phyloP scores from a whole-genome alignment of 2,797 vertebrate genomes.

The Scolopax rusticola region DNA sequence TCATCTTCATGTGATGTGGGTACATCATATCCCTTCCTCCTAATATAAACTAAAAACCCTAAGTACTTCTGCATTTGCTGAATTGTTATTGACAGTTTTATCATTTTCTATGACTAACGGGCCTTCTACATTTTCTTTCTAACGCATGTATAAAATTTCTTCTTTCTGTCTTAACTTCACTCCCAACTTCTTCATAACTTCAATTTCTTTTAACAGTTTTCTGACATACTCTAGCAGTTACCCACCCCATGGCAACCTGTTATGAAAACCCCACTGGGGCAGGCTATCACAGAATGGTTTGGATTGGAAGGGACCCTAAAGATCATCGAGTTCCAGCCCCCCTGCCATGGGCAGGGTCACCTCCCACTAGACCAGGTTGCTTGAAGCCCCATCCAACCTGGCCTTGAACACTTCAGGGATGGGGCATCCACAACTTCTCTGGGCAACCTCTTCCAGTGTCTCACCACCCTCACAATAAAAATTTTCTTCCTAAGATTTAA shows the following conservation, averaged over 20 bases:
- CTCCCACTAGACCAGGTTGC: no score
- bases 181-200: neutral
- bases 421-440: no score
- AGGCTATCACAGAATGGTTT: neutral
- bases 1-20: slow-evolving; percentile 41
- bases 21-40: slow-evolving; percentile 3
- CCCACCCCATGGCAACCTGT: neutral
- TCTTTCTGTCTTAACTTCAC: neutral
- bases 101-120: neutral
- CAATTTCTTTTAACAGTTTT: neutral
- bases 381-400: no score
- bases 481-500: no score
- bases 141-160: neutral
- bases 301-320: no score
- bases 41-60: neutral
- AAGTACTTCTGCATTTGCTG: slow-evolving; percentile 56
- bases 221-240: fast-evolving
- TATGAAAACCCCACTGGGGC: neutral
- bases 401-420: no score
- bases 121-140: neutral
- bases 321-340: no score
- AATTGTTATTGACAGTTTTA: neutral
- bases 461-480: no score
- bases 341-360: no score
- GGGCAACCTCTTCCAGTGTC: no score